These are phyloP conservation scores for Phenganax marumi DNA, from an alignment of 92 coral and sea anemone genomes.

Conservation along the genomic window DNA sequence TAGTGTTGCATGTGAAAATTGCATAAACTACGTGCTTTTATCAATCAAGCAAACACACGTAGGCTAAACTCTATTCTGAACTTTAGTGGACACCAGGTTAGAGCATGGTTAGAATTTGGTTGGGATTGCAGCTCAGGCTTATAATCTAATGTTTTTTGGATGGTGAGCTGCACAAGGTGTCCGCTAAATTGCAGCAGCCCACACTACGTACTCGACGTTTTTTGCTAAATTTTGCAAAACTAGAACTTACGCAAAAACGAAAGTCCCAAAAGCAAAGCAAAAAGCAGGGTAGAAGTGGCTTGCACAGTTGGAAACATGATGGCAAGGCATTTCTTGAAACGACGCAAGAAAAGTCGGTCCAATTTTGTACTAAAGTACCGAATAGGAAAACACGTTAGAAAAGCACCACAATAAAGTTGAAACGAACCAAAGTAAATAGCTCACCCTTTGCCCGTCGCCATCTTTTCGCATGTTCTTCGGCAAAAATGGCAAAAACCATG, in stretches of 20 bases:
- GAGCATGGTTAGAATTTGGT: too few species aligned
- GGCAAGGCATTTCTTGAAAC: slow-evolving; percentile 71
- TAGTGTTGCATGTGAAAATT: too few species aligned
- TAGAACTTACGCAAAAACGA: slow-evolving; percentile 65
- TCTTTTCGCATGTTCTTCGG: background rate
- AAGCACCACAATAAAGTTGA: too few species aligned
- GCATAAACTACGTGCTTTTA: too few species aligned
- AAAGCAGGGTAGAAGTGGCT: slow-evolving; percentile 70
- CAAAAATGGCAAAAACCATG: too few species aligned
- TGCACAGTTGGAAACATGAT: slow-evolving; percentile 76
- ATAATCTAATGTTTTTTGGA: too few species aligned
- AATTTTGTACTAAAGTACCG: slow-evolving; percentile 53
- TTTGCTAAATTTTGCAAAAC: background rate
- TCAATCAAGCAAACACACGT: too few species aligned
- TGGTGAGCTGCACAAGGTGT: too few species aligned
- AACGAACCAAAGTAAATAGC: background rate
- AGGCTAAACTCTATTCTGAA: too few species aligned
- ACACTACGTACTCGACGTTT: background rate
- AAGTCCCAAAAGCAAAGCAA: slow-evolving; percentile 71
- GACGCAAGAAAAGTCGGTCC: slow-evolving; percentile 73
- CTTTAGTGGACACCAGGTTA: too few species aligned
- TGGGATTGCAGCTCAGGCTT: too few species aligned
- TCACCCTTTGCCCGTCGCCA: background rate
- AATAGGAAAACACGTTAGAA: background rate
- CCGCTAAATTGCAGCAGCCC: too few species aligned